A percentile compares a stretch with the other conserved stretches of the same genome.
These are phyloP conservation scores for Cyanoderma ruficeps DNA, from an alignment of 2,113 vertebrate genomes.

Conservation along the genomic window DNA sequence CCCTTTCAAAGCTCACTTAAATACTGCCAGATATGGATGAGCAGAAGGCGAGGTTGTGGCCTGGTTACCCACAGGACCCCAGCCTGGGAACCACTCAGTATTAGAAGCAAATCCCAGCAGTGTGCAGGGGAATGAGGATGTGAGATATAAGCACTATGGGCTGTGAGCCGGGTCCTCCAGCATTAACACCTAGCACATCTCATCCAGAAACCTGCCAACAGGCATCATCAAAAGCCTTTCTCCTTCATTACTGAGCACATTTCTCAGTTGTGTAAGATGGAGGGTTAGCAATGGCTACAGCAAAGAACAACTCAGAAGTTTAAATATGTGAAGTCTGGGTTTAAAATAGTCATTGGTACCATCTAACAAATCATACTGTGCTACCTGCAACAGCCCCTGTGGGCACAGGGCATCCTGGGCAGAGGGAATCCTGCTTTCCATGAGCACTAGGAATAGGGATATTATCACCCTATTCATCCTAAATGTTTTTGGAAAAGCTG, in stretches of 20 bases:
- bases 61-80: neutral
- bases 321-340: neutral
- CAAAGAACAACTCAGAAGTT: neutral
- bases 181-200: neutral
- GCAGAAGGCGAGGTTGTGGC: neutral
- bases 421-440: fast-evolving
- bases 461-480: neutral
- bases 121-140: neutral
- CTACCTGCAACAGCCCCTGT: neutral
- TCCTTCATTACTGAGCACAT: neutral
- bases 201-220: neutral
- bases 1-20: neutral
- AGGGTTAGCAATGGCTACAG: neutral
- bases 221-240: neutral
- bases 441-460: neutral
- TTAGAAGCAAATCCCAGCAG: neutral
- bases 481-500: neutral
- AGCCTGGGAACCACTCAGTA: neutral
- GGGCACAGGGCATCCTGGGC: neutral
- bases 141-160: neutral
- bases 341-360: neutral
- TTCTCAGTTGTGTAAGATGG: neutral
- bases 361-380: neutral
- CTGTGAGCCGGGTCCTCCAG: neutral
- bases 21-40: neutral